Conservation (phyloP, 2,888 invertebrate genomes). For the Brachynemurus nebulosus region DNA sequence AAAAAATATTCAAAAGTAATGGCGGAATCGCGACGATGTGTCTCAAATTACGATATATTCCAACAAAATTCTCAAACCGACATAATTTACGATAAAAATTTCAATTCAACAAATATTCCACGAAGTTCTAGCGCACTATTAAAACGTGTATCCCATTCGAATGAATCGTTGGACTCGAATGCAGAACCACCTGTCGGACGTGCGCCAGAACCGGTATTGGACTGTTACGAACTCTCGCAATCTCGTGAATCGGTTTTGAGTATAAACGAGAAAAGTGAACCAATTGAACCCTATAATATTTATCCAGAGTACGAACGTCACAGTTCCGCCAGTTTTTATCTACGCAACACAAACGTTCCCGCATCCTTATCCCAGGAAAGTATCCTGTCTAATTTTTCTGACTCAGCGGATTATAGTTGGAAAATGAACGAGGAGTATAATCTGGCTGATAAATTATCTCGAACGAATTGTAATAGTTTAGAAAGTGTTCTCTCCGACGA, state of each 20-base stretch:
- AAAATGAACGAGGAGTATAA: slow-evolving; percentile 22
- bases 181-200: neutral
- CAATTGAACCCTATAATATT: slow-evolving; percentile 2
- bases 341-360: slow-evolving; percentile 50
- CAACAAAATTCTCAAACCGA: slow-evolving; percentile 27
- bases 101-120: neutral
- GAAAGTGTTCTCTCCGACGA: slow-evolving; percentile 73
- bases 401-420: slow-evolving; percentile 43
- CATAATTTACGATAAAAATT: slow-evolving; percentile 16
- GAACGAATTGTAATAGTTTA: slow-evolving; percentile 60
- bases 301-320: slow-evolving; percentile 15
- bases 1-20: slow-evolving; percentile 31
- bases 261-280: neutral
- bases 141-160: slow-evolving; percentile 6
- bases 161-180: slow-evolving; percentile 5
- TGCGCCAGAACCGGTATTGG: neutral
- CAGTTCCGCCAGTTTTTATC: slow-evolving; percentile 51
- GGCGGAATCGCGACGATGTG: slow-evolving; percentile 43
- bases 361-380: slow-evolving; percentile 63
- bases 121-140: slow-evolving; percentile 12
- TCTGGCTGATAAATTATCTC: slow-evolving; percentile 28
- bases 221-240: neutral
- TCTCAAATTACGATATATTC: slow-evolving; percentile 67
- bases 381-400: slow-evolving; percentile 58
- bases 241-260: slow-evolving; percentile 4